phyloP scores from a whole-genome alignment of 1,140 invertebrate species.

The Zaprionus camerounensis region DNA sequence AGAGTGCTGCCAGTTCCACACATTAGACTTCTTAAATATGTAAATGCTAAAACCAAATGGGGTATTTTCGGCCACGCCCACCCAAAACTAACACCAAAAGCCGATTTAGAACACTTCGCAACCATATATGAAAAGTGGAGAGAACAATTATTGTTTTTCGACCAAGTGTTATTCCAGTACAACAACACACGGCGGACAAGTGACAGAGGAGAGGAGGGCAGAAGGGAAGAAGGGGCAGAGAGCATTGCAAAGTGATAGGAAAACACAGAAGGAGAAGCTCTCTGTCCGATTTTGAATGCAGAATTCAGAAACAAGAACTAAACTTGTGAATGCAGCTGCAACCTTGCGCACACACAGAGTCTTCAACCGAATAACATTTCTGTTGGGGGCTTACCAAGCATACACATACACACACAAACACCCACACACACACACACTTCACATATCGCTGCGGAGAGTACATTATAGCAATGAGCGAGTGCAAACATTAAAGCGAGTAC shows the following conservation, averaged over 20 bases:
- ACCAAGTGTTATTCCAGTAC: constrained; percentile 65
- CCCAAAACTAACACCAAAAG: constrained; percentile 58
- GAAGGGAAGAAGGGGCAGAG: not conserved
- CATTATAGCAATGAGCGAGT: constrained; percentile 73
- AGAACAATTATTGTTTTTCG: constrained; percentile 74
- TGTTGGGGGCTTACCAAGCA: constrained; percentile 6
- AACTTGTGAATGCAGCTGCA: constrained; percentile 50
- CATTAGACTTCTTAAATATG: constrained; percentile 28
- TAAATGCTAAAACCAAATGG: constrained; percentile 29
- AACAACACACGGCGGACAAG: constrained; percentile 51
- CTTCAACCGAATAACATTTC: not conserved
- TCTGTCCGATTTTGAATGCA: constrained; percentile 64
- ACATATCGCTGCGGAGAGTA: constrained; percentile 45
- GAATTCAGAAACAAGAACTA: constrained; percentile 38
- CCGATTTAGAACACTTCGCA: constrained; percentile 61
- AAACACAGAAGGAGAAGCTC: constrained; percentile 24
- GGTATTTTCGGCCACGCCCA: not conserved
- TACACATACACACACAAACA: constrained; percentile 16
- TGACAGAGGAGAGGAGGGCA: not conserved
- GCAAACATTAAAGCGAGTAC: constrained; percentile 74
- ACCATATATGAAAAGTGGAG: constrained; percentile 60
- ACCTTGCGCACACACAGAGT: constrained; percentile 8
- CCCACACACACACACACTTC: constrained; percentile 7
- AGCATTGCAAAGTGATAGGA: constrained; percentile 21
- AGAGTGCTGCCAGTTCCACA: not conserved